phyloP scores from a whole-genome alignment of 2,888 invertebrate species.

The Philereme vetulata region DNA sequence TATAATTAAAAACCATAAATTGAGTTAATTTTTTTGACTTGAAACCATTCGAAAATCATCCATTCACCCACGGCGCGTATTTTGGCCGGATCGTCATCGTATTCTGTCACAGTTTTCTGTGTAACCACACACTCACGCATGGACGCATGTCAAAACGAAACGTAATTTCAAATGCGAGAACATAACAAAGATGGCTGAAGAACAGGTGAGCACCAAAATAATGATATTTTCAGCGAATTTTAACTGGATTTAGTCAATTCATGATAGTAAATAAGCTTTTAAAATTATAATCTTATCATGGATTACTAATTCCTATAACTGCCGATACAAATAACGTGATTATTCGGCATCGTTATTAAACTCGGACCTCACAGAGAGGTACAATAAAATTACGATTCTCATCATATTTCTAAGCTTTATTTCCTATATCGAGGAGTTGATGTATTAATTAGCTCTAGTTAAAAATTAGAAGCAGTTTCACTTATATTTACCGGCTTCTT shows the following conservation, averaged over 20 bases:
- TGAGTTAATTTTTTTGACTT: too few species aligned
- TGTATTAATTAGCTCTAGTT: neutral
- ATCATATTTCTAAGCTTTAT: constrained; percentile 11
- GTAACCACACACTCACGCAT: too few species aligned
- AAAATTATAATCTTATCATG: constrained; percentile 6
- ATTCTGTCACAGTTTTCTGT: too few species aligned
- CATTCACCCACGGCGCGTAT: too few species aligned
- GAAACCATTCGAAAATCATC: too few species aligned
- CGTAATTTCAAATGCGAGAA: constrained; percentile 77
- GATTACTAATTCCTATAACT: constrained; percentile 1
- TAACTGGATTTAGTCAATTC: constrained; percentile 60
- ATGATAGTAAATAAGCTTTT: constrained; percentile 12
- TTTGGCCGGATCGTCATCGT: too few species aligned
- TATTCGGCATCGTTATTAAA: constrained; percentile 18
- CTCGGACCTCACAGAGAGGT: constrained; percentile 29
- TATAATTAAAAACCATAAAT: too few species aligned
- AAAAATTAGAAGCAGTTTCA: neutral
- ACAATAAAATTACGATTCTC: constrained; percentile 16
- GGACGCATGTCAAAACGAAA: constrained; percentile 48
- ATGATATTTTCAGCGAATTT: constrained; percentile 62
- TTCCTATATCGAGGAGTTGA: constrained; percentile 1
- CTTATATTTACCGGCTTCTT: constrained; percentile 62
- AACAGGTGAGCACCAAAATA: constrained; percentile 88
- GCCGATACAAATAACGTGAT: constrained; percentile 7
- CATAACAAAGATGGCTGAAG: constrained; percentile 90